Percentiles rank a stretch among this genome's conserved stretches.
phyloP scores from a whole-genome alignment of 2,113 vertebrate genomes.

The Heterotis niloticus region DNA sequence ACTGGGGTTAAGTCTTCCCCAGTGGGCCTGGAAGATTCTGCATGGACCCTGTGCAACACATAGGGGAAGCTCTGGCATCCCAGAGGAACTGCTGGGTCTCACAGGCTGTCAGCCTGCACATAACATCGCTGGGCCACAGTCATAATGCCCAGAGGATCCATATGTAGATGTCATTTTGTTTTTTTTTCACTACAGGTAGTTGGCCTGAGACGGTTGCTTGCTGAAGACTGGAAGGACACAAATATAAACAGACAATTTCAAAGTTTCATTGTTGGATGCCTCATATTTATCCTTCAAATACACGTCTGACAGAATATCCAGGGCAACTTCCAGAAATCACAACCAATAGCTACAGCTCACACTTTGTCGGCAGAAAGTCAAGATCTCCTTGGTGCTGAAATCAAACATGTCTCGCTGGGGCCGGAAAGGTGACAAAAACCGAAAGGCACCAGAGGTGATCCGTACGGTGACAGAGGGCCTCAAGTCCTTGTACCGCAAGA shows the following conservation, averaged over 20 bases:
- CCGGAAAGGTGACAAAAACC: conserved; percentile 68
- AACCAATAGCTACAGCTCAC: not conserved
- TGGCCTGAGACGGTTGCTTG: not conserved
- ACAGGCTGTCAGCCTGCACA: not conserved
- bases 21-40: conserved; percentile 33
- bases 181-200: conserved; percentile 5
- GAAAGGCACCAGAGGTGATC: conserved; percentile 74
- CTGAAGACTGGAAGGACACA: not conserved
- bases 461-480: conserved; percentile 82
- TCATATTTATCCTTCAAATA: not conserved
- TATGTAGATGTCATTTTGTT: not conserved
- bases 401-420: conserved; percentile 85
- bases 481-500: conserved; percentile 76
- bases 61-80: not conserved
- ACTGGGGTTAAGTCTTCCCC: conserved; percentile 43
- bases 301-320: not conserved
- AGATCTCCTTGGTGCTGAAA: not conserved
- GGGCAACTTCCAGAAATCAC: not conserved
- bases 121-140: not conserved
- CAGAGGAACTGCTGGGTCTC: not conserved
- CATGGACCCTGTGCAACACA: conserved; percentile 29
- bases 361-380: not conserved
- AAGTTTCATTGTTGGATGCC: not conserved
- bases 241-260: not conserved
- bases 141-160: not conserved